Conservation (phyloP, 2,888 invertebrate species). For the Ichneumon xanthorius region DNA sequence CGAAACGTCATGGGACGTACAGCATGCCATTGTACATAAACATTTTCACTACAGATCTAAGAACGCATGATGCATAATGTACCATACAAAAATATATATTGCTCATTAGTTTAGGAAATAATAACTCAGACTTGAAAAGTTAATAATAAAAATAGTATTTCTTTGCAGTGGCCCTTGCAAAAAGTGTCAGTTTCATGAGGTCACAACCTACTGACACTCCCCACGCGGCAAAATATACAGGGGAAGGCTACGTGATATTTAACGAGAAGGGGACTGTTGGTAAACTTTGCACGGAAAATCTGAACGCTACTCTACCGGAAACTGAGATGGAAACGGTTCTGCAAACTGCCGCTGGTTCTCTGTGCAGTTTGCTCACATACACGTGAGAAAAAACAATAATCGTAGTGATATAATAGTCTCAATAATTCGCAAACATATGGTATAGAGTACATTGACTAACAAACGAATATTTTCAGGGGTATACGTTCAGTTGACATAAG, state of each 20-base stretch:
- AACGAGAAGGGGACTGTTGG: slow-evolving; percentile 93
- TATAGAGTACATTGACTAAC: background rate
- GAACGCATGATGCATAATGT: too few relatives aligned
- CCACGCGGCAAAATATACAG: slow-evolving; percentile 89
- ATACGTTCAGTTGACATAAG: slow-evolving; percentile 90
- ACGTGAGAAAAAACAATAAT: slow-evolving; percentile 86
- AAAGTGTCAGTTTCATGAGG: slow-evolving; percentile 88
- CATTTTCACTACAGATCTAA: too few relatives aligned
- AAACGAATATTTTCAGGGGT: slow-evolving; percentile 85
- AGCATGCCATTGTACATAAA: too few relatives aligned
- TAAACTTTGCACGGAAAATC: slow-evolving; percentile 92
- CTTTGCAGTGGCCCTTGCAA: slow-evolving; percentile 90
- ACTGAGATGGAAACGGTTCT: slow-evolving; percentile 86
- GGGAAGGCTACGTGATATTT: slow-evolving; percentile 94
- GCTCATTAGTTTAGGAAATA: background rate
- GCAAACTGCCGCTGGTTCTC: slow-evolving; percentile 91
- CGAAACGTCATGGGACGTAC: too few relatives aligned
- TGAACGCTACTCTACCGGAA: slow-evolving; percentile 87
- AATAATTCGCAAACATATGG: background rate
- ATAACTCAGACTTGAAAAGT: background rate
- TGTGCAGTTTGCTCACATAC: slow-evolving; percentile 92
- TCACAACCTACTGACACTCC: slow-evolving; percentile 89
- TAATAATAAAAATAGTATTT: slow-evolving; percentile 6
- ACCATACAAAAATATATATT: too few relatives aligned
- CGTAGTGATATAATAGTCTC: background rate